Evolutionary conservation across 2,888 invertebrate species (phyloP).

Genomic region (Prosapia bicincta): DNA sequence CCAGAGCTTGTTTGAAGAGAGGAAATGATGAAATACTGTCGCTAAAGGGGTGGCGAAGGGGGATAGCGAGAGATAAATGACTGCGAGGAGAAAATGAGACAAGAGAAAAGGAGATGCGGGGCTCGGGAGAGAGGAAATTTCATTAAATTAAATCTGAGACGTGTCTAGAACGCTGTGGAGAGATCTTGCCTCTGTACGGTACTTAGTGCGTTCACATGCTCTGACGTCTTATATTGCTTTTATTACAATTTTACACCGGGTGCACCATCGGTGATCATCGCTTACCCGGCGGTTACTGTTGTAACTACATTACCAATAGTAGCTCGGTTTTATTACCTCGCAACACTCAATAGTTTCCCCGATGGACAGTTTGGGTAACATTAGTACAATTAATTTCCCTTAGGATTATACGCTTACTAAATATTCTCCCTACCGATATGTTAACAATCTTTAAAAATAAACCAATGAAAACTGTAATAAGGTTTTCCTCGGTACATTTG

Average conservation of each 20-base stretch:
- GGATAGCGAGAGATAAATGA: conserved; percentile 30
- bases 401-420: no score
- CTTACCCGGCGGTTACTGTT: no score
- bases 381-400: no score
- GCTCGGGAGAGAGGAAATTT: conserved; percentile 26
- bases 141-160: conserved; percentile 32
- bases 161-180: conserved; percentile 14
- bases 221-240: background rate
- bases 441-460: no score
- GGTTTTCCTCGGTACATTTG: no score
- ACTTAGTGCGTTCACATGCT: background rate
- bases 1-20: conserved; percentile 32
- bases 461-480: no score
- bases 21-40: conserved; percentile 33
- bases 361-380: no score
- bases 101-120: conserved; percentile 24
- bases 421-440: no score
- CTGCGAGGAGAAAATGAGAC: conserved; percentile 28
- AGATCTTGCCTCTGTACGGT: background rate
- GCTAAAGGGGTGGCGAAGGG: conserved; percentile 11
- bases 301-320: no score
- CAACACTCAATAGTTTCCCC: no score
- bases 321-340: no score
- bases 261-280: background rate
- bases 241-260: background rate